Percentiles rank a stretch among this genome's conserved stretches.
Evolutionary conservation across 2,888 invertebrate species (phyloP).

Genomic region (Hecatera dysodea): DNA sequence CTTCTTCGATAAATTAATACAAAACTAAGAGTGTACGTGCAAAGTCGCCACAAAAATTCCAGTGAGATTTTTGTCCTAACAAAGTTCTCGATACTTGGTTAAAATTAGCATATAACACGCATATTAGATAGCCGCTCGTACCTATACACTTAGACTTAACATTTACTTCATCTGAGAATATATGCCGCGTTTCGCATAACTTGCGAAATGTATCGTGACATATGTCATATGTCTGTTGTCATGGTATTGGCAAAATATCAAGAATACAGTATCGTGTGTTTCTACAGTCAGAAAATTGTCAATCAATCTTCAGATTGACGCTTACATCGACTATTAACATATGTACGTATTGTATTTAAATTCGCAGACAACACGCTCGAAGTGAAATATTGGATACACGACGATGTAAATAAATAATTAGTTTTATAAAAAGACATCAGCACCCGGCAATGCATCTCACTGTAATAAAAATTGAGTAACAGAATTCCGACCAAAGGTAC

Average conservation of each 20-base stretch:
- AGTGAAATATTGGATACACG: background rate
- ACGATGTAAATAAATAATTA: background rate
- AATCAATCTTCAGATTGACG: slow-evolving; percentile 20
- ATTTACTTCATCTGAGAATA: slow-evolving; percentile 36
- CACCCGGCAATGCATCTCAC: background rate
- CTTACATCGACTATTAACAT: slow-evolving; percentile 2
- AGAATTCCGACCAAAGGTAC: background rate
- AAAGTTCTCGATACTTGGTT: slow-evolving; percentile 19
- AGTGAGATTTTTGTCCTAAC: slow-evolving; percentile 20
- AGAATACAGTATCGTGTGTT: slow-evolving; percentile 3
- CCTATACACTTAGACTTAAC: slow-evolving; percentile 16
- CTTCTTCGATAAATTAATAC: slow-evolving; percentile 27
- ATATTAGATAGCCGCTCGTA: slow-evolving; percentile 35
- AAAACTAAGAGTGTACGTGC: slow-evolving; percentile 1
- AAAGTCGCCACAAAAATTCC: slow-evolving; percentile 24
- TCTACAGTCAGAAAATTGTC: slow-evolving; percentile 13
- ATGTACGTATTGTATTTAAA: slow-evolving; percentile 18
- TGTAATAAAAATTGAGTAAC: slow-evolving; percentile 11
- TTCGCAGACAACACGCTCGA: background rate
- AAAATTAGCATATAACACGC: slow-evolving; percentile 41
- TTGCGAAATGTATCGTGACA: slow-evolving; percentile 37
- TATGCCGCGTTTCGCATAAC: background rate
- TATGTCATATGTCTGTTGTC: slow-evolving; percentile 15
- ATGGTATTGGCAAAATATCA: slow-evolving; percentile 23
- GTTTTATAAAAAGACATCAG: slow-evolving; percentile 1